phyloP scores from a whole-genome alignment of 2,113 vertebrate species.

The Brienomyrus brachyistius region DNA sequence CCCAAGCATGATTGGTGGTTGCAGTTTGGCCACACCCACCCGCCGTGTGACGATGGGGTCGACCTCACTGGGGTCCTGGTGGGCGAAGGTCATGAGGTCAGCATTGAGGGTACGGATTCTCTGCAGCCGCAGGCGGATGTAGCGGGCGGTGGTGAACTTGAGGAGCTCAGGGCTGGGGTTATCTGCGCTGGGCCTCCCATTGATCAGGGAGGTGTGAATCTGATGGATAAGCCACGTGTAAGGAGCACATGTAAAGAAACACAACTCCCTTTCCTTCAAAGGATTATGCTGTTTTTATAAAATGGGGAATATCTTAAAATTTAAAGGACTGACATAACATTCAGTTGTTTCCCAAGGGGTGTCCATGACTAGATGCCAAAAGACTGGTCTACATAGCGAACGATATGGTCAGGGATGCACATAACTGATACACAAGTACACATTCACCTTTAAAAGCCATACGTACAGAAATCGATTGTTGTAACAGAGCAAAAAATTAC shows the following conservation, averaged over 20 bases:
- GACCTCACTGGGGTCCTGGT: constrained; percentile 72
- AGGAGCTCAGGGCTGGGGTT: constrained; percentile 75
- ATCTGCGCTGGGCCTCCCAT: constrained; percentile 82
- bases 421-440: background rate
- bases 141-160: constrained; percentile 84
- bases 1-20: background rate
- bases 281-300: background rate
- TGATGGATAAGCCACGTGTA: constrained; percentile 37
- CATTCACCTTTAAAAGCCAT: background rate
- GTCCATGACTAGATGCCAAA: background rate
- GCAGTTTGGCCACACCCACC: constrained; percentile 49
- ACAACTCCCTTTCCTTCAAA: background rate
- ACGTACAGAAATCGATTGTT: too few species aligned
- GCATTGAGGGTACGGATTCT: constrained; percentile 91
- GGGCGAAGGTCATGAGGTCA: constrained; percentile 90
- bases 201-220: constrained; percentile 93
- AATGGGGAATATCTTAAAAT: background rate
- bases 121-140: constrained; percentile 82
- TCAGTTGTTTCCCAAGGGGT: background rate
- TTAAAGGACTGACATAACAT: background rate
- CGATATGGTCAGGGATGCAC: background rate
- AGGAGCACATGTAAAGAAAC: background rate
- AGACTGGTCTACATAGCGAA: background rate
- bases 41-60: constrained; percentile 91
- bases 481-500: background rate